These are phyloP conservation scores for Lasioglossum albipes DNA, from an alignment of 1,140 invertebrate genomes.

Conservation along the genomic window DNA sequence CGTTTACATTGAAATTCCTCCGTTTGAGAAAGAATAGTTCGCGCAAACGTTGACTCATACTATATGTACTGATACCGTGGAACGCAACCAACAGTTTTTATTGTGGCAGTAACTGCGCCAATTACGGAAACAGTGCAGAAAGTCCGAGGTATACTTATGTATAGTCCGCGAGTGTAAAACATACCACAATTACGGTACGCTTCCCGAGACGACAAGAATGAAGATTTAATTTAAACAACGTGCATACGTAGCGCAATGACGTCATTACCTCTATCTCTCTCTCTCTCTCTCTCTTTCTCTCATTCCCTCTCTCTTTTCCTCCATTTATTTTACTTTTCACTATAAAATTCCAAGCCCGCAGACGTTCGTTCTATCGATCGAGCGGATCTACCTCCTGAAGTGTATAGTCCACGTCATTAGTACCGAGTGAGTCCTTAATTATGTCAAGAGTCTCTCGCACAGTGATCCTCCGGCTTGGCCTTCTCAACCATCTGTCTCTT, in stretches of 20 bases:
- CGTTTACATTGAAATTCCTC: too few species aligned
- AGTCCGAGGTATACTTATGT: background rate
- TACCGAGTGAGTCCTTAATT: slow-evolving; percentile 41
- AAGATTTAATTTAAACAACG: slow-evolving; percentile 43
- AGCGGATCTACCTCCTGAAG: slow-evolving; percentile 19
- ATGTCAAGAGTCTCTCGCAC: slow-evolving; percentile 41
- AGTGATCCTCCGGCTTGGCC: background rate
- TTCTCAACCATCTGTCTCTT: background rate
- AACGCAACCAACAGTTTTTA: too few species aligned
- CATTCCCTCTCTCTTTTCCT: too few species aligned
- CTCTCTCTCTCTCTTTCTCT: background rate
- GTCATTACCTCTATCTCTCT: slow-evolving; percentile 13
- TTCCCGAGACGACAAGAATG: background rate
- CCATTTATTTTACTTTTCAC: background rate
- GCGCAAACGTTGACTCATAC: too few species aligned
- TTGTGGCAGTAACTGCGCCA: too few species aligned
- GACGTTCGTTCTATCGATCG: slow-evolving; percentile 36
- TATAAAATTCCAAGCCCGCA: slow-evolving; percentile 6
- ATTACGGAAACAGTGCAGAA: too few species aligned
- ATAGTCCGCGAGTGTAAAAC: background rate
- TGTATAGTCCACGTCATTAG: slow-evolving; percentile 44
- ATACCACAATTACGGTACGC: background rate
- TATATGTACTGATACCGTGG: too few species aligned
- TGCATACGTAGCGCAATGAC: slow-evolving; percentile 22
- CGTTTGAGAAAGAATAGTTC: too few species aligned